Evolutionary conservation across 2,888 invertebrate species (phyloP), one percentile per base, ranked within the genome.

Genomic region (Lingula anatina): DNA sequence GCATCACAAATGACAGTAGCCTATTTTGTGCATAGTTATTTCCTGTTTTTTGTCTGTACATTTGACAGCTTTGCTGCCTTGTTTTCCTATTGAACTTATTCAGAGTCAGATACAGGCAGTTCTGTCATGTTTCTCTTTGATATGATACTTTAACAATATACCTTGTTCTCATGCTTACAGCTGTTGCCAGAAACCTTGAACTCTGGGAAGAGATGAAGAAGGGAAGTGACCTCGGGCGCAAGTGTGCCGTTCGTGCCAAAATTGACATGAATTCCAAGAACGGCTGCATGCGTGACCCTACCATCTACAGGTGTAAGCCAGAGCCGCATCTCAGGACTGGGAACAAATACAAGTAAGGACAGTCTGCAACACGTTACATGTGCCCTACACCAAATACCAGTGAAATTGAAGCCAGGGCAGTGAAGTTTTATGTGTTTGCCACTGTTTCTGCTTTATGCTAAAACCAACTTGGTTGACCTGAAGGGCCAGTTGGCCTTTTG

Each of bases 211-310:
- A 96, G 81, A 99, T 99, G 99, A 84, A 89, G 68, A 83, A 83
- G 51, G 97, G 92, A 0, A 84, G 86, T 0, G 80, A 79, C 9
- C 72, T 78, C 3, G 99, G 99, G 0, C 86, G 89, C 54, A 85
- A 86, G 62, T 96, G 91, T 73, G 95, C 95, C 72, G 92, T 99
- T 0, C 84, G 99, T 46, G 95, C 95, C 0, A 97, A 95, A 81
- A 95, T 99, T 52, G 92, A 96, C 78, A 97, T 97, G 93, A 83
- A 86, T 65, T 94, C 94, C 0, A 81, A 86, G 20, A 99, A 99
- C 77, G 99, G 99, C 1, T 97, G 96, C 66, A 80, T 99, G 84
- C 82, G 99, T 31, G 99, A 99, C 81, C 99, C 99, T 27, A 96
- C 97, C 24, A 95, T 99, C 68, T 99, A 96, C 77, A 83, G 99